Base-by-base conservation (phyloP, 2,797 vertebrate species). In the Anas capensis region DNA sequence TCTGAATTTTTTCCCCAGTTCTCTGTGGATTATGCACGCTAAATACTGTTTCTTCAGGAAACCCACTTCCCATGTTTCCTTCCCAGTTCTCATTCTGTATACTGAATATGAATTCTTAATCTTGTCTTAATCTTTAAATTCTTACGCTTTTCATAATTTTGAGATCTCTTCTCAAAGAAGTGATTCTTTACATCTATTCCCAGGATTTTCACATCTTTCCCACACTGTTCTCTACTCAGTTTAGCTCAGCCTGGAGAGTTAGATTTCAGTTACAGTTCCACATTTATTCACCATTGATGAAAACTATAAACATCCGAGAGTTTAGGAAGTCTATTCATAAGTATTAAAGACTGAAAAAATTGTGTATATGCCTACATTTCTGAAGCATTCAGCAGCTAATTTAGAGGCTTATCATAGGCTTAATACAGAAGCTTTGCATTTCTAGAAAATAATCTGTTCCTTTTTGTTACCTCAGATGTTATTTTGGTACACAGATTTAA, bases 261-360 rank as follows among this genome's bases (percentile, higher is more conserved):
- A 49, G 46, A 48, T 51, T 51, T 76, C 68, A 62, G 65, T 76
- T 58, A 58, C n/a, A 78, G 40, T 38, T 57, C 18, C 40, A 65
- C 49, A 72, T 88, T 96, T 93, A 58, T 88, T 95, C 88, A 58
- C 29, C 68, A 56, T 84, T 90, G 80, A 40, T 70, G 51, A 85
- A 93, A 94, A 86, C n/a, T 60, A 48, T 2, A n/a, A 91, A 73
- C 66, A 73, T 66, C 58, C 72, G 65, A 95, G 66, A 24, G 26
- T 86, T 85, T 51, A 75, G 69, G 57, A 93, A 95, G 5, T 40
- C 18, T 34, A 6, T 42, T 69, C 31, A 54, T 62, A 61, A 76
- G 40, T 46, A 51, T 6, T 19, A 48, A 18, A 85, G 42, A 23
- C 46, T 49, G 36, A 65, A 31, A 84, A 76, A 26, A 69, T 44